A percentile compares a stretch with the other conserved stretches of the same genome.
Conservation (phyloP, 2,113 vertebrate genomes). For the Megalops atlanticus region DNA sequence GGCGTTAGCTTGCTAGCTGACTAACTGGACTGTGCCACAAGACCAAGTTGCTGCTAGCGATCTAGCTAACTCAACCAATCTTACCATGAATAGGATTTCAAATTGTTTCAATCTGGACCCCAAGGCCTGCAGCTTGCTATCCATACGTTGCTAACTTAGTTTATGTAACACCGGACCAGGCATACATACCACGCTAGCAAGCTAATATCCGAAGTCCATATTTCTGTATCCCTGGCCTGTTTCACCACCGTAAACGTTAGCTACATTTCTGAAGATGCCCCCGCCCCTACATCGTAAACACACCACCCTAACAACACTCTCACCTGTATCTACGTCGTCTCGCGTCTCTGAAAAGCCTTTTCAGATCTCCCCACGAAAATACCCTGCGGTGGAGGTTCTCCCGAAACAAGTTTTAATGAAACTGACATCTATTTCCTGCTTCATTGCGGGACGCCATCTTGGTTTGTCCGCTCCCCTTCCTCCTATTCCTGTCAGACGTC, state of each 20-base stretch:
- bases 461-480: slow-evolving; percentile 60
- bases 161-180: slow-evolving; percentile 16
- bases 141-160: neutral
- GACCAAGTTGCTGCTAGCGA: neutral
- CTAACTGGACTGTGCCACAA: neutral
- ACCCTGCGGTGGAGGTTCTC: slow-evolving; percentile 16
- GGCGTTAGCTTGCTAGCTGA: neutral
- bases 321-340: slow-evolving; percentile 63
- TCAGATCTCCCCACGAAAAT: slow-evolving; percentile 29
- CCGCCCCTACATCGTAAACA: slow-evolving; percentile 60
- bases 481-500: slow-evolving; percentile 67
- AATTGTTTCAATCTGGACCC: neutral
- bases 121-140: neutral
- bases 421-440: slow-evolving; percentile 68
- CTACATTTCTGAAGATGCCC: slow-evolving; percentile 50
- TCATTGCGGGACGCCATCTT: slow-evolving; percentile 78
- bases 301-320: slow-evolving; percentile 14
- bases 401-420: slow-evolving; percentile 61
- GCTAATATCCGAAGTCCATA: neutral
- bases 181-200: neutral
- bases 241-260: neutral
- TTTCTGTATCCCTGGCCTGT: slow-evolving; percentile 5
- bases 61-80: no score
- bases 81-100: no score
- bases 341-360: slow-evolving; percentile 51